phyloP scores from a whole-genome alignment of 2,113 vertebrate genomes.

The Grus americana region DNA sequence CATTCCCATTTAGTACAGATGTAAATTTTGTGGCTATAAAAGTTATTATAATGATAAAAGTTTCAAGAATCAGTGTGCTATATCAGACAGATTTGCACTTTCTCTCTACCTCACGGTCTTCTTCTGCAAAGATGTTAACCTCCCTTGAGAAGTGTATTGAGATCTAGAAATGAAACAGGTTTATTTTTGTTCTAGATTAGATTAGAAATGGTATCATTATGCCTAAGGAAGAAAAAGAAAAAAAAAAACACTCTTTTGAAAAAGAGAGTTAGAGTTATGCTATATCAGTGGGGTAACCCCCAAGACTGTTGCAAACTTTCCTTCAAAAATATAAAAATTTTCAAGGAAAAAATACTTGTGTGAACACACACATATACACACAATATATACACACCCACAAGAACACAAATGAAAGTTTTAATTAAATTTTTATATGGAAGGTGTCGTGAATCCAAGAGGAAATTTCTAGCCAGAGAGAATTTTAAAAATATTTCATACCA shows the following conservation, averaged over 20 bases:
- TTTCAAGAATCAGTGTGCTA: neutral
- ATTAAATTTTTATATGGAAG: neutral
- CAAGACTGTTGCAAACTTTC: neutral
- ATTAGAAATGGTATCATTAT: neutral
- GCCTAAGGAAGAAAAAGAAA: neutral
- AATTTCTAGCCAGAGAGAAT: neutral
- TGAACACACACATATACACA: neutral
- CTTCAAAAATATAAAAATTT: fast-evolving
- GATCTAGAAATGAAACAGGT: neutral
- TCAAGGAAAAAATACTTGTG: neutral
- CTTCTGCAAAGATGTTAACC: neutral
- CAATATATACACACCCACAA: neutral
- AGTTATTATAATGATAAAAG: neutral
- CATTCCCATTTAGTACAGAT: neutral
- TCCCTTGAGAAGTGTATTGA: neutral
- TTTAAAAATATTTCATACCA: neutral
- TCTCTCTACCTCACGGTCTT: neutral
- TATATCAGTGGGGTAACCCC: neutral
- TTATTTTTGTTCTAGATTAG: neutral
- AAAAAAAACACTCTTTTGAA: neutral
- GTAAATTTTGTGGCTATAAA: neutral
- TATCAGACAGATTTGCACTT: neutral
- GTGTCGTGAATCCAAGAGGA: neutral
- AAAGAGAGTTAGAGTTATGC: neutral
- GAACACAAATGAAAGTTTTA: neutral